These are phyloP conservation scores for Aleiodes alternator DNA, from an alignment of 2,888 invertebrate species.

Conservation along the genomic window DNA sequence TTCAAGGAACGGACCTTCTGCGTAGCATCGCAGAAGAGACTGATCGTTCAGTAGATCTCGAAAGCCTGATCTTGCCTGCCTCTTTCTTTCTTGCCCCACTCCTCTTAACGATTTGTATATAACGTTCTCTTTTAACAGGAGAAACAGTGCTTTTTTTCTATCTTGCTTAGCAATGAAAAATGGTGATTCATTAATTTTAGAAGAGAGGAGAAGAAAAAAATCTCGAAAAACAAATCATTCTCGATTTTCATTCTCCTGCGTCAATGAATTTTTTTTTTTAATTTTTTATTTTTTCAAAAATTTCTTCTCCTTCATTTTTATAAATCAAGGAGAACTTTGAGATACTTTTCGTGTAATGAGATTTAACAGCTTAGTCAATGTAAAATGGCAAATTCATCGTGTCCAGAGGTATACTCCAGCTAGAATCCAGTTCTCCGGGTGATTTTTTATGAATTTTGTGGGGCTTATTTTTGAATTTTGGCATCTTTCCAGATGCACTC, in stretches of 20 bases:
- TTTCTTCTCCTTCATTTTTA: no score
- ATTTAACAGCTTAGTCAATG: conserved; percentile 26
- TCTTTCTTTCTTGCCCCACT: conserved; percentile 24
- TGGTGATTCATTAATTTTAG: no score
- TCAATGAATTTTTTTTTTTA: no score
- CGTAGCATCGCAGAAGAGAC: conserved; percentile 30
- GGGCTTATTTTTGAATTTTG: conserved; percentile 51
- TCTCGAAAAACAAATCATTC: no score
- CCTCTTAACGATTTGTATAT: background rate
- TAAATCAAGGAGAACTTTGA: no score
- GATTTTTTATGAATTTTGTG: conserved; percentile 28
- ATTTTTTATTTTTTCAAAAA: no score
- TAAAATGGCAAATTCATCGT: background rate
- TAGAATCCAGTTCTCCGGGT: conserved; percentile 31
- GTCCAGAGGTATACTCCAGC: background rate
- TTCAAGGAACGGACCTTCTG: conserved; percentile 29
- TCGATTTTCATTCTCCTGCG: no score
- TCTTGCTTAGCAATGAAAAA: no score
- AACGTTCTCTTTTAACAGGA: no score
- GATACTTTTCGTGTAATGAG: conserved; percentile 26
- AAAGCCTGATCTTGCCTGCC: conserved; percentile 16
- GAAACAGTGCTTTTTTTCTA: no score
- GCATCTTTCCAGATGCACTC: conserved; percentile 54
- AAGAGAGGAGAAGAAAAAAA: no score
- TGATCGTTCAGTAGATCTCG: background rate